Base-by-base conservation (phyloP, 2,888 invertebrate genomes). In the Polyploca ridens region DNA sequence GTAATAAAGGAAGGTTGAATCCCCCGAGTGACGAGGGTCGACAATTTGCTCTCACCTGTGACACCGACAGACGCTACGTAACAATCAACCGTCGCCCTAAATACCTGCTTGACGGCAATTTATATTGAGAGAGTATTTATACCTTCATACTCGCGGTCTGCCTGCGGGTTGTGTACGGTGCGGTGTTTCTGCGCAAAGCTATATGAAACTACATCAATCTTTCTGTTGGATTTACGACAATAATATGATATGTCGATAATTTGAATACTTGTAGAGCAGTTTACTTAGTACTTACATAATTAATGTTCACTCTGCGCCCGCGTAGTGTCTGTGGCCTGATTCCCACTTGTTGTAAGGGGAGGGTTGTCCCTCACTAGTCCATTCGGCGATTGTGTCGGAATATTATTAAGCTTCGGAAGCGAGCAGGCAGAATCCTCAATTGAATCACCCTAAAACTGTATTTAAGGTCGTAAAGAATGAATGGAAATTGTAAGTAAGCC, bases 31-130 rank as follows among this genome's bases (percentile, higher is more conserved):
- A 87, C 83, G 77, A 86, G 84, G 86, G 86, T 86, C 79, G 79
- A 77, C 84, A 80, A 83, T 83, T 82, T 82, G 83, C 77, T 74
- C 74, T 80, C 84, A 85, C 85, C 83, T 81, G 84, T 78, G 85
- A 79, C 82, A 80, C 74, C 67, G 73, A 73, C 76, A 65, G 71
- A 64, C 72, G 63, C 35, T 66, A 59, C 62, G 62, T 66, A 71
- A 69, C 71, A 71, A 73, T 68, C 74, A 65, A 64, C 69, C 72
- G 67, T 49, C 71, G 62, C 73, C 74, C 72, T 72, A 74, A 75
- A 76, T 74, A 74, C 75, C 71, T 73, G 63, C 70, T 70, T 72
- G 75, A 78, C 77, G 70, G 78, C 75, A 71, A 82, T 82, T 77
- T 75, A 14, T 61, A 82, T 79, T 75, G 74, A 74, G 62, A 69